These are phyloP conservation scores for Rapana venosa DNA, from an alignment of 2,888 invertebrate species.

Conservation along the genomic window DNA sequence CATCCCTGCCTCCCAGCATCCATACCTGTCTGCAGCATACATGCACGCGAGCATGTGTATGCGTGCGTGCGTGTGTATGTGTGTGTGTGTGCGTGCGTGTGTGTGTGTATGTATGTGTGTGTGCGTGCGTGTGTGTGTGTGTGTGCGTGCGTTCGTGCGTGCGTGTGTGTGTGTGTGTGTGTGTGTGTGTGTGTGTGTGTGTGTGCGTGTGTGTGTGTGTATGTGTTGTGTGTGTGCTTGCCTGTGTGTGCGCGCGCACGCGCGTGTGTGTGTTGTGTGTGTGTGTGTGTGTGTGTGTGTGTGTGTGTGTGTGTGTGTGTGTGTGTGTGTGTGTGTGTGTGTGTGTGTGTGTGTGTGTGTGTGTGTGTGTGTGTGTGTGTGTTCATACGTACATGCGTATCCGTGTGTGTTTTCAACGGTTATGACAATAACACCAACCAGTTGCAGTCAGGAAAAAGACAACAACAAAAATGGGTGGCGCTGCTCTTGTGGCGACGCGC, in stretches of 20 bases:
- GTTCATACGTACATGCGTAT: background rate
- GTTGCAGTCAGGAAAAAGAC: no score
- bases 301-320: background rate
- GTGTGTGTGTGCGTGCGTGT: background rate
- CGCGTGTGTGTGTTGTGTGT: background rate
- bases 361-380: background rate
- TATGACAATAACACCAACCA: no score
- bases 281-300: background rate
- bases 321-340: conserved; percentile 6
- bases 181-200: background rate
- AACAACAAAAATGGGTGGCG: no score
- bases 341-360: background rate
- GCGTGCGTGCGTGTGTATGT: background rate
- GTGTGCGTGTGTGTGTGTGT: background rate
- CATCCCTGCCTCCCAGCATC: no score
- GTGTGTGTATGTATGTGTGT: background rate
- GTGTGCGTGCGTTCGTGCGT: no score
- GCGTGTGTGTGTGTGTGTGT: background rate
- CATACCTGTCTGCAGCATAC: no score
- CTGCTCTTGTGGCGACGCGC: no score
- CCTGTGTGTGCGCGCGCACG: no score
- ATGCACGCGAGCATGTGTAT: background rate
- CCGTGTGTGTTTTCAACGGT: background rate
- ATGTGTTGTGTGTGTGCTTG: background rate
- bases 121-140: background rate